phyloP scores from a whole-genome alignment of 1,140 invertebrate genomes.

The Rhopalosiphum maidis region DNA sequence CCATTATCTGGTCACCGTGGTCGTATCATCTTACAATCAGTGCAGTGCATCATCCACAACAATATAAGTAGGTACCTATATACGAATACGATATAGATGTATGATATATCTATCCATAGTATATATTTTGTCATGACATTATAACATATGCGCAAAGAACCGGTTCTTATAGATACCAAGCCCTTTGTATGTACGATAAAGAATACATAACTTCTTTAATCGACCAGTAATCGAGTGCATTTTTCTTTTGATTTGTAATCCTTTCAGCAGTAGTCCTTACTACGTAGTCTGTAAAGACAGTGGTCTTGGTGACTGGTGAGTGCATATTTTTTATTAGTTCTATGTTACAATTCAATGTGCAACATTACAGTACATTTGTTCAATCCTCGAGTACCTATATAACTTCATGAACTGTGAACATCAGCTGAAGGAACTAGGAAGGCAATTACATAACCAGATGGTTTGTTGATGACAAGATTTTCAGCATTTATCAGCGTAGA shows the following conservation, averaged over 20 bases:
- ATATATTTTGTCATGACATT: not conserved
- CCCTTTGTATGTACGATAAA: not conserved
- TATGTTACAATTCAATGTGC: too few relatives aligned
- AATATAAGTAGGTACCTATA: not conserved
- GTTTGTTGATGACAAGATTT: not conserved
- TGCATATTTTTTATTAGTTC: not conserved
- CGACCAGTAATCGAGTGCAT: not conserved
- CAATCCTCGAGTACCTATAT: too few relatives aligned
- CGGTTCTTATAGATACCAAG: not conserved
- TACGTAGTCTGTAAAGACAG: not conserved
- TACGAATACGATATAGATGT: too few relatives aligned
- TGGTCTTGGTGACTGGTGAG: not conserved
- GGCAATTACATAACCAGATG: not conserved
- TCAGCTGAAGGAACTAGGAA: not conserved
- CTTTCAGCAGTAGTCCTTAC: too few relatives aligned
- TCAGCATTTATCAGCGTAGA: not conserved
- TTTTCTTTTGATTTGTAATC: not conserved
- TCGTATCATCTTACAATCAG: not conserved
- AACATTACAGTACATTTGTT: too few relatives aligned
- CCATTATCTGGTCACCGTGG: not conserved
- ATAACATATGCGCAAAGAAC: not conserved
- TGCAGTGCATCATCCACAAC: not conserved
- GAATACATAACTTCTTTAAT: not conserved
- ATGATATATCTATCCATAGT: too few relatives aligned
- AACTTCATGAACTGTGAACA: not conserved